Evolutionary conservation across 2,113 vertebrate genomes (phyloP).

Genomic region (Tiliqua scincoides): DNA sequence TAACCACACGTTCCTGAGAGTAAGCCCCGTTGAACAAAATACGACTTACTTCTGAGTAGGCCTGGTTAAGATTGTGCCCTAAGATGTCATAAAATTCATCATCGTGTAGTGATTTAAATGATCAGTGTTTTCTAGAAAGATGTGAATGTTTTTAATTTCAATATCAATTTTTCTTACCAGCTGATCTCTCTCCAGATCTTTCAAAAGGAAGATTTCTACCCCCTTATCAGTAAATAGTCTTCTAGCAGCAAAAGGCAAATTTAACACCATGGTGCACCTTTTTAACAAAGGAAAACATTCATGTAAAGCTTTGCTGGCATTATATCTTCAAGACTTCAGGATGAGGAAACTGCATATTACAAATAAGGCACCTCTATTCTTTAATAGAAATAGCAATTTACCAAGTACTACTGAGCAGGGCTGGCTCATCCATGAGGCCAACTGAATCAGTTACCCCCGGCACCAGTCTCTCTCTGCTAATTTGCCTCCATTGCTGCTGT

Average conservation of each 20-base stretch:
- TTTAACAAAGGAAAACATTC: slow-evolving; percentile 13
- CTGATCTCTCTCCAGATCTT: slow-evolving; percentile 65
- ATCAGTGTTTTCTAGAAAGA: background rate
- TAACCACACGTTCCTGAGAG: too few species aligned
- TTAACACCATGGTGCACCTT: slow-evolving; percentile 67
- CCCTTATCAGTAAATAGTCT: slow-evolving; percentile 67
- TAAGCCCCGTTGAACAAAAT: too few species aligned
- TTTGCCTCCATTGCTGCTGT: too few species aligned
- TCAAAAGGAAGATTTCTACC: slow-evolving; percentile 60
- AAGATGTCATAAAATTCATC: background rate
- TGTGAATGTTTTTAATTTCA: background rate
- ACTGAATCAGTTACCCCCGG: too few species aligned
- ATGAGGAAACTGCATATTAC: background rate
- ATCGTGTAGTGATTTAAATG: background rate
- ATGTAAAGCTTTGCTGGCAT: background rate
- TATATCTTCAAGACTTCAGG: background rate
- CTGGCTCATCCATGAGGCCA: too few species aligned
- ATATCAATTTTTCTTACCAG: slow-evolving; percentile 54
- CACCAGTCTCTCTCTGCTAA: too few species aligned
- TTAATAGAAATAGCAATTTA: slow-evolving; percentile 6
- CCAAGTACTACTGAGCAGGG: background rate
- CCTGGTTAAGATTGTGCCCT: too few species aligned
- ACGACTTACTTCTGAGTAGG: too few species aligned
- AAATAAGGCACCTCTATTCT: background rate
- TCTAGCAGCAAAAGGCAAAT: slow-evolving; percentile 67